Evolutionary conservation across 2,113 vertebrate species (phyloP), one percentile per base, ranked within the genome.

Genomic region (Verasper variegatus): DNA sequence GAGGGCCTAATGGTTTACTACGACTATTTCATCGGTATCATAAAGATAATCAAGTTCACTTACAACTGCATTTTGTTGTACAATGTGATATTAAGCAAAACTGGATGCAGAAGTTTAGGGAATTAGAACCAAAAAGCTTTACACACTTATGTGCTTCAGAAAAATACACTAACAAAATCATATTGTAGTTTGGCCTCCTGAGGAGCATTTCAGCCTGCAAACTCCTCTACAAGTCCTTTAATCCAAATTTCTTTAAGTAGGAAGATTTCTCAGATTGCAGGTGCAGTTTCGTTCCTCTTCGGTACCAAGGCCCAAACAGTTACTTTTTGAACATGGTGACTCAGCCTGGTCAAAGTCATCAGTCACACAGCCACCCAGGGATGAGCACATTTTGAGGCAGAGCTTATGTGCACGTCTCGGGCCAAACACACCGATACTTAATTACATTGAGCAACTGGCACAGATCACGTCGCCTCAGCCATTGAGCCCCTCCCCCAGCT

Each of bases 401-500:
- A 57, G 3, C 58, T 77, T 69, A 87, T 76, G 57, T 61, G 47
- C 37, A 76, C 9, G 7, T 68, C 69, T 76, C 62, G 27, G 27
- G 64, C 51, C 67, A 60, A 31, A 81, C 72, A 71, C 78, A 75
- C 61, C 11, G 68, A 89, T 80, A 74, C 73, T 87, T 86, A 91
- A 90, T 84, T 78, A 81, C 78, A 83, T 51, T 85, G 64, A 76
- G 82, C 85, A 88, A 88, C 78, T 84, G 86, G 70, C 84, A 92
- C 66, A 78, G 69, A 83, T 83, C 80, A 76, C 51, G 59, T 81
- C 65, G 63, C 68, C 71, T 80, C 74, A 81, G 76, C 77, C 81
- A 70, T 15, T 8, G 56, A 87, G 87, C 86, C 89, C 84, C 87
- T 87, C 92, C 88, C 84, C 81, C 83, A 78, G 80, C 88, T 85